A percentile compares a stretch with the other conserved stretches of the same genome.
These are phyloP conservation scores for Drosophila navojoa DNA, from an alignment of 1,140 invertebrate species.

Conservation along the genomic window DNA sequence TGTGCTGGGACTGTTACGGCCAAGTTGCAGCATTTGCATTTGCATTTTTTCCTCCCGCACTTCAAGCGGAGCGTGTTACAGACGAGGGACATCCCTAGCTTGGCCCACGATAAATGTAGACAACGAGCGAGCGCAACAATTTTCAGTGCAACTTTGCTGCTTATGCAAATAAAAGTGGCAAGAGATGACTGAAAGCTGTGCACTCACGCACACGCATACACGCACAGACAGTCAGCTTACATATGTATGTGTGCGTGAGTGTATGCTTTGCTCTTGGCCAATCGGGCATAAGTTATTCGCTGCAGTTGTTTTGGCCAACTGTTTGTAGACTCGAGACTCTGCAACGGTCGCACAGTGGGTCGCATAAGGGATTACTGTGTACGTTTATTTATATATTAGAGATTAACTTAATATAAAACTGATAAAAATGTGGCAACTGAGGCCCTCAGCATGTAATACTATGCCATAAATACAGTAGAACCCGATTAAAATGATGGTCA, in stretches of 20 bases:
- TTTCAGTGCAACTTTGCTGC: conserved; percentile 47
- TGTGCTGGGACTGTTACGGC: not conserved
- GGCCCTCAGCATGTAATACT: no score
- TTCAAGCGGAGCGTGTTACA: not conserved
- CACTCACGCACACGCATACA: conserved; percentile 19
- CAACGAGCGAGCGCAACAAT: conserved; percentile 61
- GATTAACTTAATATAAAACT: no score
- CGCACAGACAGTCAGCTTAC: not conserved
- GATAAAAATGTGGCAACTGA: no score
- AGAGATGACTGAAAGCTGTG: conserved; percentile 53
- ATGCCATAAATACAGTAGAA: no score
- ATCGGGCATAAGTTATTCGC: conserved; percentile 68
- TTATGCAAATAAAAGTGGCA: conserved; percentile 68
- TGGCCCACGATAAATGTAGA: conserved; percentile 30
- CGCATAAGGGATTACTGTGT: no score
- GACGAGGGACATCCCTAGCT: not conserved
- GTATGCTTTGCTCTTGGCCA: conserved; percentile 27
- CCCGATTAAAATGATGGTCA: no score
- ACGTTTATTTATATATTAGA: not conserved
- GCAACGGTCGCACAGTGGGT: conserved; percentile 35
- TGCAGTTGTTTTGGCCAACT: conserved; percentile 71
- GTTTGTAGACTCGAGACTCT: conserved; percentile 30
- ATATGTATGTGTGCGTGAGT: conserved; percentile 14
- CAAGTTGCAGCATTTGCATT: conserved; percentile 39
- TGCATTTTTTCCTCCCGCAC: conserved; percentile 6